phyloP scores from a whole-genome alignment of 2,113 vertebrate genomes.

The Dendropsophus ebraccatus region DNA sequence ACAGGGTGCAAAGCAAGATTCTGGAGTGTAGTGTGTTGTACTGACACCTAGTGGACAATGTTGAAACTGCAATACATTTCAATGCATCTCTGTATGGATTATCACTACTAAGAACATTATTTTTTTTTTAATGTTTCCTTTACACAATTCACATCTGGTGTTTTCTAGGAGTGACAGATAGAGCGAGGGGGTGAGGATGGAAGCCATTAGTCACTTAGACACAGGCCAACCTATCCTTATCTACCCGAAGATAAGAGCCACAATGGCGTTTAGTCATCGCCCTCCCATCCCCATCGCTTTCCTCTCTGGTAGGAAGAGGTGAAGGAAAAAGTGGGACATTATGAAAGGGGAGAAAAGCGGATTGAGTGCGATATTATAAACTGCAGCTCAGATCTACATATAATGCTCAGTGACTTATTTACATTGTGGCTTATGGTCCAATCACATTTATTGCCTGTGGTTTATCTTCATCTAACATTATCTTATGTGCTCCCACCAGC shows the following conservation, averaged over 20 bases:
- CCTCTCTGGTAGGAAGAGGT: neutral
- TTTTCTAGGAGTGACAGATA: no score
- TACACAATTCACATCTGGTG: no score
- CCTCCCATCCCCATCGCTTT: no score
- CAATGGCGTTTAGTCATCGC: neutral
- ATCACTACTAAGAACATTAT: neutral
- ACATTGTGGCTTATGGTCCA: neutral
- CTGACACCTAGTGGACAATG: neutral
- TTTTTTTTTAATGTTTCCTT: no score
- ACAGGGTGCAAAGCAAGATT: neutral
- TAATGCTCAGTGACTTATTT: no score
- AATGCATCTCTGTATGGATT: neutral
- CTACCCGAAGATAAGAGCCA: neutral
- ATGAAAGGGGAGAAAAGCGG: no score
- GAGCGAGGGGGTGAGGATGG: neutral
- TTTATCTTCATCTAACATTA: neutral
- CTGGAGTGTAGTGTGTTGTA: neutral
- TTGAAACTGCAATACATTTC: neutral
- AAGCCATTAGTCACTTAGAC: neutral
- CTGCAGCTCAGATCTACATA: no score
- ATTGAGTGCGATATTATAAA: no score
- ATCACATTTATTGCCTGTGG: no score
- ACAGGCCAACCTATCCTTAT: neutral
- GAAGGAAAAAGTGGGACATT: no score
- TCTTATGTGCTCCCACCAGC: neutral